Evolutionary conservation across 2,888 invertebrate species (phyloP).

Genomic region (Eulithis testata): DNA sequence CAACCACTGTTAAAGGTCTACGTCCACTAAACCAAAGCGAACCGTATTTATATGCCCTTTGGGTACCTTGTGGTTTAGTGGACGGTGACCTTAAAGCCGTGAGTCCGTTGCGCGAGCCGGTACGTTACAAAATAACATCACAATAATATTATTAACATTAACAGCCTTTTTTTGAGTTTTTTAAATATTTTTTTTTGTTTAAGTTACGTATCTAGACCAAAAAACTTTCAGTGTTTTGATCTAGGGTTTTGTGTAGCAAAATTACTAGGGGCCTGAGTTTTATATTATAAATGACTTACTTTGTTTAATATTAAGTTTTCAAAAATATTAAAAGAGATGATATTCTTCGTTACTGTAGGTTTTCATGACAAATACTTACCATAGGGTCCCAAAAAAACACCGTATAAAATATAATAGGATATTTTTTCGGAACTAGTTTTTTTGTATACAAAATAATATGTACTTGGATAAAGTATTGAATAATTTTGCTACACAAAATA

Average conservation of each 20-base stretch:
- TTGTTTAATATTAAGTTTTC: too few species aligned
- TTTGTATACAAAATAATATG: not conserved
- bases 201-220: constrained; percentile 44
- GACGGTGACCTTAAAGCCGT: constrained; percentile 35
- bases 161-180: constrained; percentile 78
- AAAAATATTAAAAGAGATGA: too few species aligned
- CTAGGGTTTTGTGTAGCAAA: constrained; percentile 24
- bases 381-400: too few species aligned
- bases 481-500: constrained; percentile 22
- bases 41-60: not conserved
- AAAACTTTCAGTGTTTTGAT: constrained; percentile 40
- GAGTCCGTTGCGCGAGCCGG: constrained; percentile 71
- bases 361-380: too few species aligned
- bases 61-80: constrained; percentile 16
- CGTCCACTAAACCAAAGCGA: constrained; percentile 23
- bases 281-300: too few species aligned
- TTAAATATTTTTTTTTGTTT: constrained; percentile 54
- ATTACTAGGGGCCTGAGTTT: constrained; percentile 1
- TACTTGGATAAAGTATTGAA: not conserved
- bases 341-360: too few species aligned
- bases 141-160: constrained; percentile 62
- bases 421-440: not conserved
- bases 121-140: constrained; percentile 70
- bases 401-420: too few species aligned
- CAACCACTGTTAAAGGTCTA: constrained; percentile 39